Percentiles rank a stretch among this genome's conserved stretches.
Conservation (phyloP, 2,113 vertebrate genomes). For the Burhinus oedicnemus region DNA sequence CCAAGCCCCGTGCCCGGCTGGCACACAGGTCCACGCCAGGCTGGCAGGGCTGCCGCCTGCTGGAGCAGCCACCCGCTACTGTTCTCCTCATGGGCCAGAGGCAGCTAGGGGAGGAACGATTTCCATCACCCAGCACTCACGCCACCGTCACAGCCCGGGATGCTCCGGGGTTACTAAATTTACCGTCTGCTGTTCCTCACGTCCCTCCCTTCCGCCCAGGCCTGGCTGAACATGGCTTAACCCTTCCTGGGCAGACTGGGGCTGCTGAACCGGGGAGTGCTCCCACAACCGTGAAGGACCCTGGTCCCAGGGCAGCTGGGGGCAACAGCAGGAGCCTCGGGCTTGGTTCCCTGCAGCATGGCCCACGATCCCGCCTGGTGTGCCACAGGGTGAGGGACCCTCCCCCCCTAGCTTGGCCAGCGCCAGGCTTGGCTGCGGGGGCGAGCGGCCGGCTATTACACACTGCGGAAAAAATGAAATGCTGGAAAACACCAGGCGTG, state of each 20-base stretch:
- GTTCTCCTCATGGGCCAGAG: not conserved
- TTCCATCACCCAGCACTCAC: not conserved
- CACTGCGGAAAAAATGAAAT: slow-evolving; percentile 52
- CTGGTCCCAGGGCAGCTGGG: fast-evolving
- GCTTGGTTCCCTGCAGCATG: fast-evolving
- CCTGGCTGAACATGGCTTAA: not conserved
- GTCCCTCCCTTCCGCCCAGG: slow-evolving; percentile 45
- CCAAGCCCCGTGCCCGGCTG: not conserved
- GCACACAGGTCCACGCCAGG: not conserved
- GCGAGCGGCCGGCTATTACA: slow-evolving; percentile 8
- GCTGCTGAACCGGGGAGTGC: fast-evolving
- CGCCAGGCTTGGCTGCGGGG: not conserved
- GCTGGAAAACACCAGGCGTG: slow-evolving; percentile 41
- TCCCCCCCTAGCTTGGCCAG: not conserved
- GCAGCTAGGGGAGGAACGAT: not conserved
- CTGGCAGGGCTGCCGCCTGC: not conserved
- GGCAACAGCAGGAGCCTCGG: not conserved
- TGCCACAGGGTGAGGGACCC: too few relatives aligned
- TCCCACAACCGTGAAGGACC: fast-evolving
- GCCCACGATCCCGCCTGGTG: fast-evolving
- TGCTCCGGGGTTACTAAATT: slow-evolving; percentile 41
- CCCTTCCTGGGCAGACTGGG: not conserved
- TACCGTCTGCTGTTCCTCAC: not conserved
- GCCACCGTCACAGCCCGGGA: not conserved
- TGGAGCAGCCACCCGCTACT: not conserved